Base-by-base conservation (phyloP, 2,797 vertebrate genomes). In the Coranthus polyacanthus region DNA sequence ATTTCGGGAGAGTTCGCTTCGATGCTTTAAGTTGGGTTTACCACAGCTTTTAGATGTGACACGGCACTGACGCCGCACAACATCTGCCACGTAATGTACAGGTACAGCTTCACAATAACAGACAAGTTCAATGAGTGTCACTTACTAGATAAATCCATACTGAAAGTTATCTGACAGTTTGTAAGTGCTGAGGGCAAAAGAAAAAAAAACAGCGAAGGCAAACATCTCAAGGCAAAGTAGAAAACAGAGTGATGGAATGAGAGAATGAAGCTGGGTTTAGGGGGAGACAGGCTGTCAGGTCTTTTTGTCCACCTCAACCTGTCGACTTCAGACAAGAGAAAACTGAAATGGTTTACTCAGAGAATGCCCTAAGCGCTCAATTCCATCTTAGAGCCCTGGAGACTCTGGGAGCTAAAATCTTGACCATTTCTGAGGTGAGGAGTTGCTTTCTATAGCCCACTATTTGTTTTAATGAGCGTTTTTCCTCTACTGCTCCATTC, bases 381-480 rank as follows among this genome's bases (percentile, higher is more conserved):
- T 84, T 81, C 76, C 77, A 67, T 26, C 63, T 1, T 38, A 71
- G 68, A 60, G 50, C 79, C 76, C 58, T 26, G 68, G 82, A 79
- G 81, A 82, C 49, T 46, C 26, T 0, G 6, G 36, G 67, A 76
- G 53, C 53, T 44, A 55, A 46, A 50, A 67, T 61, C 63, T 59
- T 0, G 65, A 72, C 37, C 13, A 20, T 75, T 88, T 84, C 81
- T 73, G 69, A 81, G 82, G 76, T 67, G 83, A 79, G 47, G 55
- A 67, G 70, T 75, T 67, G 54, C 53, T 53, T 72, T 78, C 68
- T 81, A 21, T 41, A 39, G 57, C 29, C 67, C 17, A 0, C 59
- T 64, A 71, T 91, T 87, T 88, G 74, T 82, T 89, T 84, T 90
- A 88, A 89, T 77, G 83, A 91, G 83, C 20, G n/a, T 68, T 75